phyloP scores from a whole-genome alignment of 2,113 vertebrate species.

The Nipponia nippon region DNA sequence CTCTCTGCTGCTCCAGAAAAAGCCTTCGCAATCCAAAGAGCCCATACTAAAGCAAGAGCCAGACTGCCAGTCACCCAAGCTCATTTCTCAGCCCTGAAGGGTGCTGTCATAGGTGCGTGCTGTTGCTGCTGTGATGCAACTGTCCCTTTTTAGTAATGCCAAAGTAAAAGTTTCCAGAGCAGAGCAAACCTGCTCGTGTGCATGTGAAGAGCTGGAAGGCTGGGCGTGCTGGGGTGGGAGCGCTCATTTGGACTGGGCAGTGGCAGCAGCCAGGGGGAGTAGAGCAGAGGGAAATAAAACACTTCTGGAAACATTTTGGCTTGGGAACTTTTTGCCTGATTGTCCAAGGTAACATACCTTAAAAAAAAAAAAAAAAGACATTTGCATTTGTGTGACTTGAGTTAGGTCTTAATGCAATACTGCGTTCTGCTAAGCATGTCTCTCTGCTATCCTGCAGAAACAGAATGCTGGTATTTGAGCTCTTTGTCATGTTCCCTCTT shows the following conservation, averaged over 20 bases:
- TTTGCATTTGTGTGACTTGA: neutral
- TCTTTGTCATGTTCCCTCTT: neutral
- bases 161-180: neutral
- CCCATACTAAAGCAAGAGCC: neutral
- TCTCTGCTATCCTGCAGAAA: neutral
- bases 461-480: neutral
- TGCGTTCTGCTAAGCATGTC: neutral
- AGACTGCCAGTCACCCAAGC: neutral
- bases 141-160: neutral
- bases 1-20: neutral
- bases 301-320: neutral
- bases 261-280: rapidly evolving
- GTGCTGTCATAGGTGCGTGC: neutral
- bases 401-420: neutral
- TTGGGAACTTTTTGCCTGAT: neutral
- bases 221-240: neutral
- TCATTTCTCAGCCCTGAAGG: neutral
- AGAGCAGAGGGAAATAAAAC: neutral
- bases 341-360: neutral
- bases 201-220: neutral
- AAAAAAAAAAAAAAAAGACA: neutral
- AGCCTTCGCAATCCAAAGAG: neutral
- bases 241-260: neutral
- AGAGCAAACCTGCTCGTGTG: neutral
- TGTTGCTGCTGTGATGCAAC: rapidly evolving